Base-by-base conservation (phyloP, 92 coral and sea anemone genomes). In the Anthopleura xanthogrammica region DNA sequence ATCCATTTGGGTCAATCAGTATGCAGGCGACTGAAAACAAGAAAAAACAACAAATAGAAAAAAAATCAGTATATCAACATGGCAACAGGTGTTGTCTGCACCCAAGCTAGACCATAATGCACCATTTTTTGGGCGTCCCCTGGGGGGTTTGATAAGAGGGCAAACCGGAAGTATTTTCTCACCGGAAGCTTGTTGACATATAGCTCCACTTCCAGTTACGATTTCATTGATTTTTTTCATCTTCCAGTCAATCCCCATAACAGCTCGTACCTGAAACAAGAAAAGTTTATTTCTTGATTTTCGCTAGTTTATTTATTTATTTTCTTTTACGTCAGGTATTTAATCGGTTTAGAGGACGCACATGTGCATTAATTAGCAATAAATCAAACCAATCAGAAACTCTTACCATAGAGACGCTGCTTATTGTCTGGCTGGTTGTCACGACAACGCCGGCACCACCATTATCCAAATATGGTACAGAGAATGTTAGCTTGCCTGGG, bases 181-280 rank as follows among this genome's bases (percentile, higher is more conserved):
- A 91, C 97, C 97, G 48, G 94, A 86, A 20, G 57, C 66, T 72
- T 88, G 87, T 29, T 83, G 83, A 66, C 97, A 93, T 57, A 93
- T 86, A 7, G 87, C 85, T 19, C 97, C 97, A 85, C 97, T 93
- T 64, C 83, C 88, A 9, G 85, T 62, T 71, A 93, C 97, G 66
- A 93, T 91, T 77, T 93, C 88, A 60, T 91, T 90, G 14, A 93
- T 91, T 65, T 90, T 93, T 11, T 88, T 91, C 97, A 93, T 91
- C 80, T 93, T 93, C 90, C 92, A 93, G 84, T 93, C 97, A 16
- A 93, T 93, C 17, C 97, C 97, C 97, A 93, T 93, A 40, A 93
- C 94, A 20, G 97, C 97, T 50, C 97, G 92, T 62, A 93, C 97
- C 97, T 93, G 78, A 20, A 77, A 83, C 39, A 40, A 71, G 24